Base-by-base conservation (phyloP, 2,888 invertebrate species). In the Lomographa bimaculata region DNA sequence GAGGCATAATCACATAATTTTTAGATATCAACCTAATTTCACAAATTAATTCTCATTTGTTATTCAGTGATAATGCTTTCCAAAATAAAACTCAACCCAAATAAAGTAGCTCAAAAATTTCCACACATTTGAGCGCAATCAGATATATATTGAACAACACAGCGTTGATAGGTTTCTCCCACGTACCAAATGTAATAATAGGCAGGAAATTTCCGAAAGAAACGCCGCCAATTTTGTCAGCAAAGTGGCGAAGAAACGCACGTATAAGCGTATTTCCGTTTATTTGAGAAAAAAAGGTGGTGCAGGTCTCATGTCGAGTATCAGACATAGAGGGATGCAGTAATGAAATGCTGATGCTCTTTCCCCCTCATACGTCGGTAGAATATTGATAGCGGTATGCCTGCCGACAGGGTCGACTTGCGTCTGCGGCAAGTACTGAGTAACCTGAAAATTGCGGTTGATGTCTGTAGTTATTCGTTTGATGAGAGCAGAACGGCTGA, bases 331-430 rank as follows among this genome's bases (percentile, higher is more conserved):
- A 69, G 69, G 74, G 72, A 63, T 61, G 64, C 67, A 58, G 69
- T 84, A 85, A 85, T 85, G 83, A 84, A 84, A 85, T 81, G 78
- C 79, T 69, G 64, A 64, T 66, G 66, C 67, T 58, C 60, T 60
- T 58, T 65, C 67, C 73, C 74, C 69, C 64, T 57, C 57, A 54
- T 62, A 82, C 85, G 79, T 39, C 46, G 28, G 39, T 57, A 32
- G 85, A 84, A 86, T 85, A 83, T 75, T 83, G 82, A 86, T 84
- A 71, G 57, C 59, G 57, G 46, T 61, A 65, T 63, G 60, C 60
- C 54, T 61, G 39, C 28, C 25, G 35, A 35, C 42, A 18, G 21
- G 14, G 25, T 21, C 21, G 21, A 21, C 30, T 4, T 14, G 14
- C 14, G 14, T 2, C 14, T 14, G 5, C 18, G 14, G 16, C 7